A percentile compares a stretch with the other conserved stretches of the same genome.
Conservation (phyloP, 2,797 vertebrate genomes). For the Urosaurus nigricauda region DNA sequence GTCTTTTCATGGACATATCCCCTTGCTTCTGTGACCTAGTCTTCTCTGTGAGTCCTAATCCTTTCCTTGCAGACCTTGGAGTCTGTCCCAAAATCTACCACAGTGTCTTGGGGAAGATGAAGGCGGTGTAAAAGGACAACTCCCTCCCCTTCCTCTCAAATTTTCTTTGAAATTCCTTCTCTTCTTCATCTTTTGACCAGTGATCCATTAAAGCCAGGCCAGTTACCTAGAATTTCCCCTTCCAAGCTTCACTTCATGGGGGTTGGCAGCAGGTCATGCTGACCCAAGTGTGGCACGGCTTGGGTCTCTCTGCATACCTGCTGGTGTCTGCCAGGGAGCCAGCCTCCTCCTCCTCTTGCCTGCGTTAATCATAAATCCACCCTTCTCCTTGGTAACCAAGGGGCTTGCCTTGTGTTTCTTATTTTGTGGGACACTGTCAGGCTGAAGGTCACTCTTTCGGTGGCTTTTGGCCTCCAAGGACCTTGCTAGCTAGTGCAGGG, state of each 20-base stretch:
- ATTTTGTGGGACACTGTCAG: background rate
- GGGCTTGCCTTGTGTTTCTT: background rate
- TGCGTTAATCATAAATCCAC: constrained; percentile 41
- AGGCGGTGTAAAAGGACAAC: background rate
- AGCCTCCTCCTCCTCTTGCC: constrained; percentile 1
- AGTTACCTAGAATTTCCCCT: background rate
- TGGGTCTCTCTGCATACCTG: background rate
- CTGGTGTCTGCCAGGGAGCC: background rate
- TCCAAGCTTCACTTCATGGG: background rate
- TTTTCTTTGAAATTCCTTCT: background rate
- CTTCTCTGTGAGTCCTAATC: background rate
- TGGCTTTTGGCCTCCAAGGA: background rate
- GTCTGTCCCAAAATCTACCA: background rate
- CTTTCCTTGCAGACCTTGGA: background rate
- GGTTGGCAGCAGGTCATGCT: constrained; percentile 1
- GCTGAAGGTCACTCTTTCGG: background rate
- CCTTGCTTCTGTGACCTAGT: background rate
- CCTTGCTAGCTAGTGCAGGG: background rate
- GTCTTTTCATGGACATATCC: background rate
- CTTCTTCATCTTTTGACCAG: background rate
- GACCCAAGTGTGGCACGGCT: background rate
- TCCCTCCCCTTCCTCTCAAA: background rate
- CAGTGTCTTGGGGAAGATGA: background rate
- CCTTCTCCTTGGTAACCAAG: constrained; percentile 15
- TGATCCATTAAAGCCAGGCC: constrained; percentile 10